Percentiles rank a stretch among this genome's conserved stretches.
These are phyloP conservation scores for Platypus cylindrus DNA, from an alignment of 2,888 invertebrate species.

Conservation along the genomic window DNA sequence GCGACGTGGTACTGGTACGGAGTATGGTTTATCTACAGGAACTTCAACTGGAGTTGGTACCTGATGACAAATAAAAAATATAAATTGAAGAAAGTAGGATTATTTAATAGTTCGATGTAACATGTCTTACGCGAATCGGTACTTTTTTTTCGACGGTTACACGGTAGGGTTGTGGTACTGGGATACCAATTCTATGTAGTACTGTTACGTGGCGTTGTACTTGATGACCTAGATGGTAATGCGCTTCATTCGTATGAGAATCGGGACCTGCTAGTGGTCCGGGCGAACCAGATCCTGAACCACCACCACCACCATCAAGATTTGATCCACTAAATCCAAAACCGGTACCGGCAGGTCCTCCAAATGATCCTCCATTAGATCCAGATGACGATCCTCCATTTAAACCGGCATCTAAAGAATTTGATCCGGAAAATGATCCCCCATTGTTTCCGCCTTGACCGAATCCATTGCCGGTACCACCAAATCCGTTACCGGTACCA, in stretches of 20 bases:
- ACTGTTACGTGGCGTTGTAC: conserved; percentile 31
- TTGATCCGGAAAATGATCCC: conserved; percentile 1
- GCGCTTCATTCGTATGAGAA: conserved; percentile 12
- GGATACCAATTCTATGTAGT: conserved; percentile 35
- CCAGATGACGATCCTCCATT: conserved; percentile 3
- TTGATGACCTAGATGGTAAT: conserved; percentile 18
- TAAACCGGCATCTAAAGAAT: not conserved
- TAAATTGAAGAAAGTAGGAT: conserved; percentile 1
- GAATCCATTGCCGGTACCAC: conserved; percentile 5
- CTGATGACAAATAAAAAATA: conserved; percentile 11
- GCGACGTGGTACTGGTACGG: conserved; percentile 37
- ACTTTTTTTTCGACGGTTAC: conserved; percentile 29
- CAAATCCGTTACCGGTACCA: conserved; percentile 5
- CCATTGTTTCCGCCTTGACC: conserved; percentile 9
- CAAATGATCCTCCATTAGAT: conserved; percentile 1
- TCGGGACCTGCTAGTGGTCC: conserved; percentile 16
- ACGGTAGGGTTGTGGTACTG: conserved; percentile 40
- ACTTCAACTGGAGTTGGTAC: conserved; percentile 32
- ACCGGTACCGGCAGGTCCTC: not conserved
- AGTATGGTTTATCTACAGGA: conserved; percentile 33
- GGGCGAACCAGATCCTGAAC: conserved; percentile 1
- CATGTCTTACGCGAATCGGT: conserved; percentile 22
- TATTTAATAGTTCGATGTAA: not conserved
- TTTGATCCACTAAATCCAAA: not conserved
- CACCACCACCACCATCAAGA: conserved; percentile 4